These are phyloP conservation scores for Phalanger gymnotis DNA, from an alignment of 2,797 vertebrate species.

Conservation along the genomic window DNA sequence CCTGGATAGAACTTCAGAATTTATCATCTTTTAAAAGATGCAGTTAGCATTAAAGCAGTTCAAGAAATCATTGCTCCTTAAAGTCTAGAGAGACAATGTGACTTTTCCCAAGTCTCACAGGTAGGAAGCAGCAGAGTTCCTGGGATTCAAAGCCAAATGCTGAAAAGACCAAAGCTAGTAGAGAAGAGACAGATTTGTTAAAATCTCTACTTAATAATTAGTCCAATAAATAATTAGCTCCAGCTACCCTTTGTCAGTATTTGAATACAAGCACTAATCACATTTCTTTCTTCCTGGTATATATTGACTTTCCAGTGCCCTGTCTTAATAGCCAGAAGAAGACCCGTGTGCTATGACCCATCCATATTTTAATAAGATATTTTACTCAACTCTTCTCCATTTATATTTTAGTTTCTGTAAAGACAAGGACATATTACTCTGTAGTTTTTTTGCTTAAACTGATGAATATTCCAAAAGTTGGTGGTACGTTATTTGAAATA, in stretches of 20 bases:
- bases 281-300: not conserved
- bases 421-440: not conserved
- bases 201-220: not conserved
- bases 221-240: not conserved
- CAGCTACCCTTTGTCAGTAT: not conserved
- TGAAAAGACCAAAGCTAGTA: not conserved
- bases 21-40: not conserved
- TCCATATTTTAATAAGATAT: not conserved
- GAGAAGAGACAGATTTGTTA: not conserved
- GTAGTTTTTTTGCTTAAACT: not conserved
- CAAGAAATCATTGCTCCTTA: not conserved
- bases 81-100: not conserved
- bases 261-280: not conserved
- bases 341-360: not conserved
- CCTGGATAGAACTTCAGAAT: not conserved
- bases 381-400: not conserved
- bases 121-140: not conserved
- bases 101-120: not conserved
- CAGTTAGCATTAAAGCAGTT: not conserved
- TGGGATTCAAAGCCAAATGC: not conserved
- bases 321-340: not conserved
- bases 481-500: not conserved
- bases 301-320: not conserved
- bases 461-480: not conserved
- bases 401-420: slow-evolving; percentile 8